These are phyloP conservation scores for Arenaria interpres DNA, from an alignment of 2,113 vertebrate species.

Conservation along the genomic window DNA sequence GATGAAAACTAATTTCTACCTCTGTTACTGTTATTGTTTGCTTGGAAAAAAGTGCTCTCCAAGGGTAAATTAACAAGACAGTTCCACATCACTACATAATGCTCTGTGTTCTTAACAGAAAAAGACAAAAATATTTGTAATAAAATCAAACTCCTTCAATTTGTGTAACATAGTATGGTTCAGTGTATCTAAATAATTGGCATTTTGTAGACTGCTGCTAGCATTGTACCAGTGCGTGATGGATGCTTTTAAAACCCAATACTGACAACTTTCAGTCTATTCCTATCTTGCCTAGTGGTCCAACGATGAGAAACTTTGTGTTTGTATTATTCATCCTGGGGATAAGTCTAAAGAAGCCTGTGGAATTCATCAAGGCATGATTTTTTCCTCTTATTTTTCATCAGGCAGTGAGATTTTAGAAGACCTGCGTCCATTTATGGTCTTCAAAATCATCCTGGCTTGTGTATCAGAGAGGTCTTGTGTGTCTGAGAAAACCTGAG, in stretches of 20 bases:
- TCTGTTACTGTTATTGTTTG: not conserved
- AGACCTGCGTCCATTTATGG: not conserved
- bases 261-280: not conserved
- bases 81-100: not conserved
- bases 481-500: not conserved
- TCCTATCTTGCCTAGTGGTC: not conserved
- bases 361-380: not conserved
- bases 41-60: not conserved
- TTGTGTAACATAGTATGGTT: not conserved
- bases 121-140: not conserved
- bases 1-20: not conserved
- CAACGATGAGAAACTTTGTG: not conserved
- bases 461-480: not conserved
- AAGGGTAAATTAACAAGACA: not conserved
- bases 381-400: not conserved
- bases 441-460: not conserved
- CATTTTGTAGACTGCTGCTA: not conserved
- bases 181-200: conserved; percentile 20
- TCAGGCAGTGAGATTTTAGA: not conserved
- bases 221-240: not conserved
- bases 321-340: not conserved
- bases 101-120: not conserved
- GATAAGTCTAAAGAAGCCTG: not conserved
- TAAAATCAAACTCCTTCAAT: not conserved
- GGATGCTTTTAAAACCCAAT: not conserved